Base-by-base conservation (phyloP, 2,113 vertebrate species). In the Cervus canadensis region DNA sequence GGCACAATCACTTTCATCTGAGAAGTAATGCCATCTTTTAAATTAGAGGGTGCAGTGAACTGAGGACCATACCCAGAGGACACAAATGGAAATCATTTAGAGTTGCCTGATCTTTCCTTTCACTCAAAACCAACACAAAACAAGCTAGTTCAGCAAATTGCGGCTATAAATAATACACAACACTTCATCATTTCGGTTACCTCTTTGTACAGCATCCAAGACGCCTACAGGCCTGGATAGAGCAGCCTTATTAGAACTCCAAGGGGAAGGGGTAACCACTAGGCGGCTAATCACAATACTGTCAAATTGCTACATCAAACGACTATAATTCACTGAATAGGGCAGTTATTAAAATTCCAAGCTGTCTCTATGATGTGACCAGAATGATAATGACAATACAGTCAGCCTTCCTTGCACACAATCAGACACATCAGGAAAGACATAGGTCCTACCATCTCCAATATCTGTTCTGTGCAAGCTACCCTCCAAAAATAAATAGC, bases 131-230 rank as follows among this genome's bases (percentile, higher is more conserved):
- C 86, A 97, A 95, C 97, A 97, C 95, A 96, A 96, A 98, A 96
- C 94, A 92, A 97, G 97, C 97, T 96, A 94, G 91, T 96, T 97
- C 96, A 97, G 97, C 97, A 97, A 97, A 97, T 85, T 59, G 74
- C 97, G 48, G 67, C 91, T 89, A 96, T 98, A 98, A 98, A 98
- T 97, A 97, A 98, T 92, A 96, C 33, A 74, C 89, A 90, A 45
- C 93, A 76, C 86, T 95, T 98, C 96, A 96, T 94, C 84, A 94
- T 91, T 95, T 43, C 85, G 62, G 43, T 78, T 93, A 97, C 64
- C 76, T 95, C 91, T 98, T 95, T 96, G 92, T 96, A 90, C 25
- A 52, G 83, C 87, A 97, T 98, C 96, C 95, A 97, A 98, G 87
- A 85, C 23, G 57, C 98, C 97, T 7, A 10, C 56, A 94, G 97